Base-by-base conservation (phyloP, 2,888 invertebrate genomes). In the Sesia apiformis region DNA sequence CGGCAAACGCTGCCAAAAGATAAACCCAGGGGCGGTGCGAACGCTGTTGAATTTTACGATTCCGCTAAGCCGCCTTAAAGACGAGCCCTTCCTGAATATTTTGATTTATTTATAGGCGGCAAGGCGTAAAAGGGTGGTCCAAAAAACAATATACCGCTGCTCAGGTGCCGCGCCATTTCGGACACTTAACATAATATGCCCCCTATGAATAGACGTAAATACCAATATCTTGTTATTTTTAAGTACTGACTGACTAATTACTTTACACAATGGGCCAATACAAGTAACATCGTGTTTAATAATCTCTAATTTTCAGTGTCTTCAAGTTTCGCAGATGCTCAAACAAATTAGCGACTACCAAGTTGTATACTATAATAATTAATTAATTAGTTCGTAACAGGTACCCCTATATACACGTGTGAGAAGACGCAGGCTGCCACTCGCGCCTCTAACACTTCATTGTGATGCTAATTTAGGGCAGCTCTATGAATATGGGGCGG, bases 31-130 rank as follows among this genome's bases (percentile, higher is more conserved):
- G 70, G 82, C 80, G 81, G 74, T 76, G 80, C 76, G 76, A 80
- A 76, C 81, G 86, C 78, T 87, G 86, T 87, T 87, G 86, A 87
- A 86, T 89, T 89, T 89, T 89, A 88, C 85, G 89, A 88, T 87
- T 88, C 84, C 76, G 79, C 84, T 88, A 89, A 89, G 88, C 88
- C 86, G 84, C 84, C 87, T 85, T 83, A 82, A 86, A 89, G 83
- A 85, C 85, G 83, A 76, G 85, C 86, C 86, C 84, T 87, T 85
- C 82, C 86, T 86, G 87, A 86, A 89, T 88, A 88, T 88, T 89
- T 88, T 89, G 88, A 89, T 89, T 89, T 89, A 89, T 89, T 89
- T 89, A 89, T 85, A 81, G 85, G 82, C 79, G 81, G 78, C 75
- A 84, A 83, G 74, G 83, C 81, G 83, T 85, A 83, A 86, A 87